Conservation (phyloP, 2,888 invertebrate genomes). For the Ormyrus labotus region DNA sequence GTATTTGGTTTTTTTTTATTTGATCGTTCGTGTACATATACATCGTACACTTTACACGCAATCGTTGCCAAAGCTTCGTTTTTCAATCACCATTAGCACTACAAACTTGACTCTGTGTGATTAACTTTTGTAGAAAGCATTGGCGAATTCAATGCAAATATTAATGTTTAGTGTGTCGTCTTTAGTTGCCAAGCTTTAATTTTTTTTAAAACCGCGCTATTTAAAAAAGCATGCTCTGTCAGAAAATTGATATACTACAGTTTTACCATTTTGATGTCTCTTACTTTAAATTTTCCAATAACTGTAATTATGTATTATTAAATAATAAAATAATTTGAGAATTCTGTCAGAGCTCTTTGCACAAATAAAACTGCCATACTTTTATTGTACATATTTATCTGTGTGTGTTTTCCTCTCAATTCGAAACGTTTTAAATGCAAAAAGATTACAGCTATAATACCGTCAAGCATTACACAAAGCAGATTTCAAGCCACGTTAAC, state of each 20-base stretch:
- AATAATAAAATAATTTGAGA: too few relatives aligned
- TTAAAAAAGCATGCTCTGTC: too few relatives aligned
- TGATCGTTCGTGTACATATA: conserved; percentile 13
- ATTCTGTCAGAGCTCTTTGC: too few relatives aligned
- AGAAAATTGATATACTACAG: too few relatives aligned
- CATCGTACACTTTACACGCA: background rate
- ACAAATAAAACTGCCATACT: background rate
- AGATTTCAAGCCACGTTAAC: background rate
- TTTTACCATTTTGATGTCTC: too few relatives aligned
- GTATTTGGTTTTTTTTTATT: conserved; percentile 24
- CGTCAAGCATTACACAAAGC: conserved; percentile 16
- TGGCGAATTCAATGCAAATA: too few relatives aligned
- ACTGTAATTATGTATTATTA: background rate
- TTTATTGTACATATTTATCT: conserved; percentile 24
- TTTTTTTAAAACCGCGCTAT: too few relatives aligned
- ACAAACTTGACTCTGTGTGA: background rate
- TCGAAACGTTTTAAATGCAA: conserved; percentile 1
- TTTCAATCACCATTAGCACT: conserved; percentile 27
- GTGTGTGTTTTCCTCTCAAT: background rate
- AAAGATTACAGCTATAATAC: conserved; percentile 19
- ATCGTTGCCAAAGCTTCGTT: conserved; percentile 42
- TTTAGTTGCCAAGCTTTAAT: too few relatives aligned
- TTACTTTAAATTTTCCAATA: too few relatives aligned
- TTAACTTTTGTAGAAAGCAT: too few relatives aligned
- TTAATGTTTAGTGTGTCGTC: too few relatives aligned